Base-by-base conservation (phyloP, 2,113 vertebrate species). In the Callionymus lyra region DNA sequence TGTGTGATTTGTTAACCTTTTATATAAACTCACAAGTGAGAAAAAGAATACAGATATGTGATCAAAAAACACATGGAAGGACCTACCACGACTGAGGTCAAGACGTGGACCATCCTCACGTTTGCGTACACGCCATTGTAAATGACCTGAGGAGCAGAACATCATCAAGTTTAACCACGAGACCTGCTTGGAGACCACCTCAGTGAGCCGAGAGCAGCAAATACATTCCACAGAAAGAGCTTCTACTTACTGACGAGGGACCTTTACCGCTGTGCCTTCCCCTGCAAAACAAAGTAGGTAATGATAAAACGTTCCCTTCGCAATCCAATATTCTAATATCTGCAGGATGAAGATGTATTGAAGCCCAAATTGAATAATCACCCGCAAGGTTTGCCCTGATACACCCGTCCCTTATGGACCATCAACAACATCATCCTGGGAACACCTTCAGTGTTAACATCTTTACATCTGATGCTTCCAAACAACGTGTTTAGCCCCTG, bases 121-220 rank as follows among this genome's bases (percentile, higher is more conserved):
- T 99, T 99, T 86, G 91, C 93, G 90, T 99, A 99, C 81, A 99
- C 92, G 63, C 95, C 95, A 84, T 91, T 94, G 62, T 91, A 97
- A 72, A 91, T 85, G 75, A 96, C 88, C 95, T 99, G 77, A 43
- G 87, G 84, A 59, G 65, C 64, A 36, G 58, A 59, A 44, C 68
- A 70, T 47, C 21, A 19, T 58, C 41, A n/a, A n/a, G n/a, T n/a
- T n/a, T n/a, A n/a, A n/a, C n/a, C n/a, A n/a, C n/a, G n/a, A n/a
- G n/a, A n/a, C n/a, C n/a, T n/a, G n/a, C n/a, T n/a, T n/a, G n/a
- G n/a, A n/a, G n/a, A n/a, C n/a, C n/a, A n/a, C n/a, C n/a, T n/a
- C n/a, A n/a, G n/a, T n/a, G n/a, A n/a, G n/a, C n/a, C n/a, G n/a
- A n/a, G n/a, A n/a, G n/a, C n/a, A n/a, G n/a, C n/a, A n/a, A n/a